A percentile compares a stretch with the other conserved stretches of the same genome.
phyloP scores from a whole-genome alignment of 2,888 invertebrate genomes.

The Ganaspis brasiliensis region DNA sequence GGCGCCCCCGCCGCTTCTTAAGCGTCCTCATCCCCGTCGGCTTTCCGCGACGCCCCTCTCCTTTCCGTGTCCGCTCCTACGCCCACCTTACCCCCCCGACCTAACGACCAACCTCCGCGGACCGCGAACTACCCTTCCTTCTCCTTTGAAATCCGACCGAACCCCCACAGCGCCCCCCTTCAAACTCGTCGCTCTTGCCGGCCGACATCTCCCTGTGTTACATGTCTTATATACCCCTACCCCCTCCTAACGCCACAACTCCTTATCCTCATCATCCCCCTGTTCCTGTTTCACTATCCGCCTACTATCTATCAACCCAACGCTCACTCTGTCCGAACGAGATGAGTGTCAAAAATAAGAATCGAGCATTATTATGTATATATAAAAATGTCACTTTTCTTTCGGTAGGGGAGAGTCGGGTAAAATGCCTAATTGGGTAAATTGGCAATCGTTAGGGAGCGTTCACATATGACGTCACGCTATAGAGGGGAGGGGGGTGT shows the following conservation, averaged over 20 bases:
- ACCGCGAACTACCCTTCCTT: slow-evolving; percentile 56
- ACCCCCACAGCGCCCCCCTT: slow-evolving; percentile 19
- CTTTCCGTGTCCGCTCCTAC: slow-evolving; percentile 49
- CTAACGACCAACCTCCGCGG: slow-evolving; percentile 48
- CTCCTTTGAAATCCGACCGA: slow-evolving; percentile 49
- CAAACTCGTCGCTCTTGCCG: slow-evolving; percentile 12
- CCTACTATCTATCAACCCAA: not conserved
- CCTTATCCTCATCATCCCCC: not conserved
- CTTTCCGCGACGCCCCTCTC: slow-evolving; percentile 53
- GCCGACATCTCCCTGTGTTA: slow-evolving; percentile 18
- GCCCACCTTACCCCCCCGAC: slow-evolving; percentile 63
- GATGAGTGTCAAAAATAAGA: too few relatives aligned
- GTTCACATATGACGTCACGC: too few relatives aligned
- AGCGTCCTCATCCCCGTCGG: slow-evolving; percentile 36
- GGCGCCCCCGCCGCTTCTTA: slow-evolving; percentile 44
- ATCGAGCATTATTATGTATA: too few relatives aligned
- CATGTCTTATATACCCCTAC: slow-evolving; percentile 19
- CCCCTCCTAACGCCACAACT: not conserved
- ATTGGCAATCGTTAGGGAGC: too few relatives aligned
- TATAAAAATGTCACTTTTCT: too few relatives aligned
- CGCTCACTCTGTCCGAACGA: too few relatives aligned
- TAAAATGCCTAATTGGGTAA: too few relatives aligned
- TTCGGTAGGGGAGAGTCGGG: too few relatives aligned
- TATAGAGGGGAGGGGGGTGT: too few relatives aligned
- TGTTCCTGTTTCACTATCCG: not conserved